phyloP scores from a whole-genome alignment of 2,797 vertebrate genomes.

The Scarus forsteni region DNA sequence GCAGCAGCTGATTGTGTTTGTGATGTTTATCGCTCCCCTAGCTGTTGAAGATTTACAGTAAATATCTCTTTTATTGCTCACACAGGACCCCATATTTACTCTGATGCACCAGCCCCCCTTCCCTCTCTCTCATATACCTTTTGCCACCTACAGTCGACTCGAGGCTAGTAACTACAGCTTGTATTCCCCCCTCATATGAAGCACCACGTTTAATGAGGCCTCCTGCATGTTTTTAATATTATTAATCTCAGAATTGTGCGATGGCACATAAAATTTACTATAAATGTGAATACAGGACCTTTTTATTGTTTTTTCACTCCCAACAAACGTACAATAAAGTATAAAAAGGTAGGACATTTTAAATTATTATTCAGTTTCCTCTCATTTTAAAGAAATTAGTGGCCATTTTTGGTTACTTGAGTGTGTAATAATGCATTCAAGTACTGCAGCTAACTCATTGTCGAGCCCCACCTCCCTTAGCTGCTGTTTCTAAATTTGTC shows the following conservation, averaged over 20 bases:
- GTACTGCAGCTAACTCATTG: too few species aligned
- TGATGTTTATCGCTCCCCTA: slow-evolving; percentile 80
- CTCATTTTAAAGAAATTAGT: neutral
- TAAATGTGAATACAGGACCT: slow-evolving; percentile 31
- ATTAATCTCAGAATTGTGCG: slow-evolving; percentile 45
- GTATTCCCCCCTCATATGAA: slow-evolving; percentile 58
- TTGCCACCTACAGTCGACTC: slow-evolving; percentile 58
- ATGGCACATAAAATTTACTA: slow-evolving; percentile 40
- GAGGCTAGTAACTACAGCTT: slow-evolving; percentile 59
- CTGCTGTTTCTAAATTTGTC: too few species aligned
- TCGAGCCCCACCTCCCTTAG: too few species aligned
- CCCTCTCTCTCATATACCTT: slow-evolving; percentile 29
- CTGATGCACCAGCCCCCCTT: slow-evolving; percentile 26
- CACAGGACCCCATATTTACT: slow-evolving; percentile 65
- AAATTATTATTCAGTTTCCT: slow-evolving; percentile 13
- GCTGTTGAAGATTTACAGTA: slow-evolving; percentile 82
- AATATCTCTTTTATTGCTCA: slow-evolving; percentile 82
- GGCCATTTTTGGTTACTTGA: neutral
- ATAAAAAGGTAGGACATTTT: slow-evolving; percentile 21
- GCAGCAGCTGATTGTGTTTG: slow-evolving; percentile 81
- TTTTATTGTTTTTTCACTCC: slow-evolving; percentile 35
- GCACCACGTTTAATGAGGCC: slow-evolving; percentile 47
- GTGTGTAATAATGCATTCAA: too few species aligned
- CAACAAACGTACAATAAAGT: slow-evolving; percentile 27
- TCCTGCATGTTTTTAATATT: slow-evolving; percentile 38